Conservation (phyloP, 2,113 vertebrate species). For the Thalassarche chlororhynchos region DNA sequence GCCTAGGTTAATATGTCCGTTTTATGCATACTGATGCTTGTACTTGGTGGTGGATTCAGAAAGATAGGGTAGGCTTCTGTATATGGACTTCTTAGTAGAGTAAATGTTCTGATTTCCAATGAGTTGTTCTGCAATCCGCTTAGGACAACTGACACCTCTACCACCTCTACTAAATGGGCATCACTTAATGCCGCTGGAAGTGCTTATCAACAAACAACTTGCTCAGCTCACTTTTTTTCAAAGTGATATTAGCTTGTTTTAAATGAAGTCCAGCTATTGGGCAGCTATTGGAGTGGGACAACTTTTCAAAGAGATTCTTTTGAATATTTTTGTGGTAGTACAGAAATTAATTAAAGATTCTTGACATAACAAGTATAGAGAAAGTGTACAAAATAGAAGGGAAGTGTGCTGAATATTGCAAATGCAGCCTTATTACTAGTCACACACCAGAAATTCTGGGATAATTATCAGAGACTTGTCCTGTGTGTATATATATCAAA, state of each 20-base stretch:
- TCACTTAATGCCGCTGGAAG: neutral
- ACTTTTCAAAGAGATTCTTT: neutral
- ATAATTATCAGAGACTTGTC: neutral
- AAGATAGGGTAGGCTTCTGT: neutral
- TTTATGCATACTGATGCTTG: neutral
- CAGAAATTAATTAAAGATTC: neutral
- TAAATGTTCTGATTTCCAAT: neutral
- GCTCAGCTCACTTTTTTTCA: neutral
- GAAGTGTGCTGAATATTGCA: neutral
- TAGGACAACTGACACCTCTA: neutral
- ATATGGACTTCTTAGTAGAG: neutral
- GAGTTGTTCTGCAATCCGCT: fast-evolving
- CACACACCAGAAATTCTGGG: neutral
- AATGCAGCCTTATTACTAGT: neutral
- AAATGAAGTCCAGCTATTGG: neutral
- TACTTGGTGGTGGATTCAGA: neutral
- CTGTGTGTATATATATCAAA: too few relatives aligned
- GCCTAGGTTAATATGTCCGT: fast-evolving
- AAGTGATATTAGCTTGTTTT: neutral
- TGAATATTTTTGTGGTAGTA: neutral
- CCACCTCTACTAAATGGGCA: neutral
- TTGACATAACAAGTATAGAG: neutral
- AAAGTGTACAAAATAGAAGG: neutral
- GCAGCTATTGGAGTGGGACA: neutral
- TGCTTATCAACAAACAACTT: neutral